Conservation (phyloP, 2,888 invertebrate genomes). For the Acanthosepion pharaonis region DNA sequence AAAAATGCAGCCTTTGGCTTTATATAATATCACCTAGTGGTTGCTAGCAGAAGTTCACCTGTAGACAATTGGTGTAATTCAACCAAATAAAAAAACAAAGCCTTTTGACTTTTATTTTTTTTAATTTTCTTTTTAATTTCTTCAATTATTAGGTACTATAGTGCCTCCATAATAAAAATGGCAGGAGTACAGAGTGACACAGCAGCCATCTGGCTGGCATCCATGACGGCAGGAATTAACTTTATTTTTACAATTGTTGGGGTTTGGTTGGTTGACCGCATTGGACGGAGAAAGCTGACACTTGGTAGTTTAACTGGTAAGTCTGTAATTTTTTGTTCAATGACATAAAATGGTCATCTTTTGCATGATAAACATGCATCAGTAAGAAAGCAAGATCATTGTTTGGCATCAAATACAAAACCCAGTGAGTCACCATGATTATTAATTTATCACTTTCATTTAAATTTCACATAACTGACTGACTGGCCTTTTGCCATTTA, state of each 20-base stretch:
- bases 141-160: slow-evolving; percentile 76
- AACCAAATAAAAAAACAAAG: no score
- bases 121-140: background rate
- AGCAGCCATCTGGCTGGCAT: slow-evolving; percentile 76
- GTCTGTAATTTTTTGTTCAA: background rate
- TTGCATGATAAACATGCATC: no score
- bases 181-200: slow-evolving; percentile 74
- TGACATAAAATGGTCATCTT: background rate
- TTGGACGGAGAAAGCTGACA: slow-evolving; percentile 74
- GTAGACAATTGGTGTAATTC: no score
- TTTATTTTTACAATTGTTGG: slow-evolving; percentile 76
- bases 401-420: background rate
- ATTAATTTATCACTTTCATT: no score
- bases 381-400: background rate
- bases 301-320: slow-evolving; percentile 72
- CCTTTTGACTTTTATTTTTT: no score
- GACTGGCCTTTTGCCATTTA: no score
- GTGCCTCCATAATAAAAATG: slow-evolving; percentile 77
- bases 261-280: slow-evolving; percentile 76
- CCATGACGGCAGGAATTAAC: slow-evolving; percentile 75
- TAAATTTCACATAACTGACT: no score
- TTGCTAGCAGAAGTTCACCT: no score
- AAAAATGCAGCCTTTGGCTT: no score
- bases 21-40: no score
- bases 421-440: no score